These are phyloP conservation scores for Axis porcinus DNA, from an alignment of 2,113 vertebrate species.

Conservation along the genomic window DNA sequence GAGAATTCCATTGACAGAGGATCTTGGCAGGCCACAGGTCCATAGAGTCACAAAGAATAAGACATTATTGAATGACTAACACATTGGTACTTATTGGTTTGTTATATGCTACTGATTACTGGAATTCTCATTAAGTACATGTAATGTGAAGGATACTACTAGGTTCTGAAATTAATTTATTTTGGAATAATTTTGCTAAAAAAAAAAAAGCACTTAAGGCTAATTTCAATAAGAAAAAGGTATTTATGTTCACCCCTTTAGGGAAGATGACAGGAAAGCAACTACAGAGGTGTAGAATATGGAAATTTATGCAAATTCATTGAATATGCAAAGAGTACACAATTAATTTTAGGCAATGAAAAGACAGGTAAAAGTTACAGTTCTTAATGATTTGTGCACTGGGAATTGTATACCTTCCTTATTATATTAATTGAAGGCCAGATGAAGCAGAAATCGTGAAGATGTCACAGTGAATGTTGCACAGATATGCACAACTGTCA, in stretches of 20 bases:
- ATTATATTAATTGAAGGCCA: constrained; percentile 47
- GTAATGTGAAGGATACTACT: background rate
- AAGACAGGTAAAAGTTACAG: background rate
- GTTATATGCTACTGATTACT: background rate
- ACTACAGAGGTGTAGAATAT: background rate
- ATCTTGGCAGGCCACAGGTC: background rate
- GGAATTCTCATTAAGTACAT: background rate
- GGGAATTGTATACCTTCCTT: constrained; percentile 44
- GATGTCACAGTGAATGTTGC: constrained; percentile 28
- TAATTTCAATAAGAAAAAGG: constrained; percentile 36
- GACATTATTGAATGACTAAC: background rate
- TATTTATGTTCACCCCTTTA: background rate
- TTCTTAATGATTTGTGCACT: constrained; percentile 32
- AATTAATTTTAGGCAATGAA: background rate
- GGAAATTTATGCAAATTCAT: constrained; percentile 69
- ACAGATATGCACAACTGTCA: constrained; percentile 34
- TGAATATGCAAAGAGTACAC: background rate
- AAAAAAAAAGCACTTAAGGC: background rate
- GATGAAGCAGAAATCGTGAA: constrained; percentile 31
- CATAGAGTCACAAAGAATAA: background rate
- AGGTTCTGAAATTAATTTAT: constrained; percentile 5
- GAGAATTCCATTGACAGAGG: background rate
- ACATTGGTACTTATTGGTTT: background rate
- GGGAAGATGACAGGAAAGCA: constrained; percentile 35
- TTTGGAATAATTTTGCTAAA: background rate